phyloP scores from a whole-genome alignment of 2,797 vertebrate genomes.

The Helarctos malayanus region DNA sequence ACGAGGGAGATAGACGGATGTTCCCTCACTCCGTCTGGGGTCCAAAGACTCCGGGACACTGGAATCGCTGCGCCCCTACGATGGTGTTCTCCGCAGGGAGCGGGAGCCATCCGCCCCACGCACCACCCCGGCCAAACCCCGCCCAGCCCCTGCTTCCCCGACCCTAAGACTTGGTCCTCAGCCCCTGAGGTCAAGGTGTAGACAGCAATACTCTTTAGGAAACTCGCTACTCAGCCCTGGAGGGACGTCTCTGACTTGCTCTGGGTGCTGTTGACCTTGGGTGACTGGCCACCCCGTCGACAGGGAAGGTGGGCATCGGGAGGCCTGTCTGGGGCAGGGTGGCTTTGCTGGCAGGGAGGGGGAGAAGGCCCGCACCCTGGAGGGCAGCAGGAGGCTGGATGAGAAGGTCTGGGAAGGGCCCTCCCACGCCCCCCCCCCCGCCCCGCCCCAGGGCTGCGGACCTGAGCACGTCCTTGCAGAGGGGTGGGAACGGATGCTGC shows the following conservation, averaged over 20 bases:
- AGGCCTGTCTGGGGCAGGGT: neutral
- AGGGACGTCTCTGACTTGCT: fast-evolving
- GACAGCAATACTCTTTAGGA: neutral
- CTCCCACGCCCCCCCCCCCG: neutral
- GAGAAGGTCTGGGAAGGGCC: neutral
- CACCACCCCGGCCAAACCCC: neutral
- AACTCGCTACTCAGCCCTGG: too few relatives aligned
- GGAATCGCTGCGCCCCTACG: neutral
- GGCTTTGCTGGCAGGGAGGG: neutral
- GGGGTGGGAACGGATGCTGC: slow-evolving; percentile 96
- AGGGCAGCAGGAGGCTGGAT: neutral
- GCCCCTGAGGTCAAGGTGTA: fast-evolving
- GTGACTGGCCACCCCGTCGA: fast-evolving
- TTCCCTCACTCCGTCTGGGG: neutral
- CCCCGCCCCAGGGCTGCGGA: slow-evolving; percentile 75
- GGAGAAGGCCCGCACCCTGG: neutral
- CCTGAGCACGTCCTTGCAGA: slow-evolving; percentile 98
- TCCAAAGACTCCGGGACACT: fast-evolving
- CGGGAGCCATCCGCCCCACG: fast-evolving
- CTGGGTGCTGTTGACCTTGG: neutral
- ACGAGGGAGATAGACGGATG: fast-evolving
- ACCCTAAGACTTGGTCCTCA: fast-evolving
- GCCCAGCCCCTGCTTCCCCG: neutral
- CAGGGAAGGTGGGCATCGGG: neutral
- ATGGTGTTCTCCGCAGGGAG: neutral